phyloP scores from a whole-genome alignment of 1,140 invertebrate species.

The Trichonephila clavata region DNA sequence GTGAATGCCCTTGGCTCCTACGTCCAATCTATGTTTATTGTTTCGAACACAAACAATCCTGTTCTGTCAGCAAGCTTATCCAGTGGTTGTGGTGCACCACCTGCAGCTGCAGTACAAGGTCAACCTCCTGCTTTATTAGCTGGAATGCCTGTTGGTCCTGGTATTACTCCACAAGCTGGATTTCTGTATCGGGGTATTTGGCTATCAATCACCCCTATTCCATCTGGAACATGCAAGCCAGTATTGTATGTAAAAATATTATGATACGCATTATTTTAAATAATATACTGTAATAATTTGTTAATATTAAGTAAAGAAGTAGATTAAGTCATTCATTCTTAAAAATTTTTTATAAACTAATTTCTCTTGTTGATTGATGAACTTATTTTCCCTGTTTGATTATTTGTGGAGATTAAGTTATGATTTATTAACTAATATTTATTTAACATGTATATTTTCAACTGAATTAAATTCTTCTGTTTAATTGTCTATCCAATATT shows the following conservation, averaged over 20 bases:
- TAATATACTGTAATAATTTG: too few species aligned
- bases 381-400: too few species aligned
- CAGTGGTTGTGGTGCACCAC: conserved; percentile 65
- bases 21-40: conserved; percentile 95
- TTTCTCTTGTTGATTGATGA: too few species aligned
- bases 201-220: conserved; percentile 91
- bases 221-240: conserved; percentile 88
- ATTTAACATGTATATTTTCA: too few species aligned
- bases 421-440: too few species aligned
- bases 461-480: too few species aligned
- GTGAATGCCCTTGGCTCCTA: conserved; percentile 96
- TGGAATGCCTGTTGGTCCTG: conserved; percentile 87
- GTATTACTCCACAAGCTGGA: conserved; percentile 92
- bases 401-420: too few species aligned
- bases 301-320: too few species aligned
- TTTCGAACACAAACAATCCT: conserved; percentile 43
- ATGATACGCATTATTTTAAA: background rate
- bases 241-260: conserved; percentile 88
- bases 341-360: too few species aligned
- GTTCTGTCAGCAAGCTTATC: conserved; percentile 76
- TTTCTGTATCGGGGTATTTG: conserved; percentile 96
- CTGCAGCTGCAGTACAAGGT: conserved; percentile 83
- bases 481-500: too few species aligned
- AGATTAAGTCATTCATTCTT: too few species aligned
- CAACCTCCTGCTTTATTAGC: conserved; percentile 86